A percentile compares a stretch with the other conserved stretches of the same genome.
Evolutionary conservation across 2,113 vertebrate genomes (phyloP).

Genomic region (Gambusia affinis): DNA sequence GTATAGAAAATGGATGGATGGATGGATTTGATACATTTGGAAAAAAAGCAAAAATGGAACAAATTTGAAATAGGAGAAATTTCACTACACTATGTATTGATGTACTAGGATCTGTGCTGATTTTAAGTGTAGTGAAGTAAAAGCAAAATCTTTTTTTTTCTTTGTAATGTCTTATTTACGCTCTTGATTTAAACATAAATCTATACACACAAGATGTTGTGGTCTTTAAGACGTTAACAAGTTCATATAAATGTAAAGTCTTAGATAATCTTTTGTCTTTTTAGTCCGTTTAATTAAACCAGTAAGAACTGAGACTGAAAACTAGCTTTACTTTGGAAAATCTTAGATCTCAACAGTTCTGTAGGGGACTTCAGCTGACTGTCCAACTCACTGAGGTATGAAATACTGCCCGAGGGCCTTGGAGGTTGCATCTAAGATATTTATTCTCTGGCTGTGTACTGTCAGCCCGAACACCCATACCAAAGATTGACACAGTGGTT

Average conservation of each 20-base stretch:
- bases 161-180: neutral
- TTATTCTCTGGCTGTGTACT: constrained; percentile 50
- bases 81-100: neutral
- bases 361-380: constrained; percentile 13
- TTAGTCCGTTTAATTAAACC: neutral
- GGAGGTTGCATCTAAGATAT: constrained; percentile 58
- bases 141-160: neutral
- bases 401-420: constrained; percentile 49
- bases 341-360: constrained; percentile 10
- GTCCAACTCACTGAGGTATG: constrained; percentile 39
- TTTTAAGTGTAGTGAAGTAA: neutral
- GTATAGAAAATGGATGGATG: too few relatives aligned
- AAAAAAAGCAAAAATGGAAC: neutral
- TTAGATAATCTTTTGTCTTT: neutral
- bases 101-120: neutral
- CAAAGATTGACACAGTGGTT: constrained; percentile 48
- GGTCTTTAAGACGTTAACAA: neutral
- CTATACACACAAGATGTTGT: neutral
- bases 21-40: too few relatives aligned
- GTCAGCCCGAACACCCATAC: constrained; percentile 48
- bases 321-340: constrained; percentile 18
- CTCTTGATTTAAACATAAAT: neutral
- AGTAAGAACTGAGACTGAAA: neutral
- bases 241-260: neutral
- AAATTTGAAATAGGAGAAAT: neutral